These are phyloP conservation scores for Cyanoderma ruficeps DNA, from an alignment of 2,113 vertebrate genomes.

Conservation along the genomic window DNA sequence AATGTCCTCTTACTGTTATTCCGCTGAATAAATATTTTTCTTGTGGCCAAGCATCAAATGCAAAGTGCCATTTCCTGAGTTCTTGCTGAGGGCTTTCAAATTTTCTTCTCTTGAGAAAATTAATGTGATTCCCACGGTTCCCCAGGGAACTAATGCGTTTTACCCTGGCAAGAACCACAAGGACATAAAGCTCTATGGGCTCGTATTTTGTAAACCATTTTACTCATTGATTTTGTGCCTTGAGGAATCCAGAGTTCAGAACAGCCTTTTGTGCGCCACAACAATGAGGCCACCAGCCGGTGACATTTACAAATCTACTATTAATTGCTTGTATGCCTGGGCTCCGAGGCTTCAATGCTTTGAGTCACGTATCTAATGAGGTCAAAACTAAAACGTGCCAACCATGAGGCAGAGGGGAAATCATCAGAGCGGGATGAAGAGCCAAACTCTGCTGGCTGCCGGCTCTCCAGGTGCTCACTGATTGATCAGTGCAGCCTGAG, in stretches of 20 bases:
- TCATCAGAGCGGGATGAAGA: not conserved
- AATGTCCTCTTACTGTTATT: not conserved
- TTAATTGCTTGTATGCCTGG: not conserved
- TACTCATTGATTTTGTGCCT: not conserved
- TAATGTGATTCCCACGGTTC: not conserved
- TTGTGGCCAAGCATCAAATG: not conserved
- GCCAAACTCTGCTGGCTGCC: not conserved
- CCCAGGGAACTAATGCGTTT: not conserved
- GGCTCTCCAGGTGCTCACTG: not conserved
- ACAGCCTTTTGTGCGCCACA: not conserved
- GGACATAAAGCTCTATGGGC: not conserved
- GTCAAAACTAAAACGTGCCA: not conserved
- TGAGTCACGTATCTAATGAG: not conserved
- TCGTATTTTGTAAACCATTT: not conserved
- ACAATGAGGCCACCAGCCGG: not conserved
- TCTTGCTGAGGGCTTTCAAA: not conserved
- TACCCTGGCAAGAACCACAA: not conserved
- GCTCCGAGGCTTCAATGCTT: not conserved
- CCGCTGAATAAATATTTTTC: constrained; percentile 1
- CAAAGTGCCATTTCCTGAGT: not conserved
- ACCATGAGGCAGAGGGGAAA: not conserved
- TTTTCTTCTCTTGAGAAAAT: not conserved
- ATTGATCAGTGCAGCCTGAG: not conserved
- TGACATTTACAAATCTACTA: not conserved
- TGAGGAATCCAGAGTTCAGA: not conserved